Percentiles rank a stretch among this genome's conserved stretches.
These are phyloP conservation scores for Azemiops feae DNA, from an alignment of 2,113 vertebrate species.

Conservation along the genomic window DNA sequence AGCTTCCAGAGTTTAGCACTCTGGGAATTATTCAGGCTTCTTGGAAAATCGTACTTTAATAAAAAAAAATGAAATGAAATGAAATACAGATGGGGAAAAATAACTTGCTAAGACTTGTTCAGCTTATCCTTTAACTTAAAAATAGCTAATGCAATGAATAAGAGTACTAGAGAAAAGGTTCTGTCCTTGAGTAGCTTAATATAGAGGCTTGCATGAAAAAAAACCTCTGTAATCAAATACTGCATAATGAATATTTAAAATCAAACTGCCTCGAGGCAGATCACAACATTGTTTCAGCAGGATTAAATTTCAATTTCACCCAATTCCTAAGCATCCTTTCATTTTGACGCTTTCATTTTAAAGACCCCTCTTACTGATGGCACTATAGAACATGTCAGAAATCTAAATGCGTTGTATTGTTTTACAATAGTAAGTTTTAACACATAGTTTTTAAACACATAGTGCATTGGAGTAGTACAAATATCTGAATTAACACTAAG, in stretches of 20 bases:
- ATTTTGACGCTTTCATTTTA: background rate
- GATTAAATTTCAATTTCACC: slow-evolving; percentile 8
- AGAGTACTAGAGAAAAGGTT: background rate
- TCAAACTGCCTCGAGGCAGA: background rate
- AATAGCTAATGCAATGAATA: background rate
- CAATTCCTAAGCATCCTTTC: slow-evolving; percentile 1
- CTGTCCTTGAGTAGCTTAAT: background rate
- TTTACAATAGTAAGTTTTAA: background rate
- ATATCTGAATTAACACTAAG: background rate
- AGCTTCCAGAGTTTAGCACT: background rate
- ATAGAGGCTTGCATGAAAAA: background rate
- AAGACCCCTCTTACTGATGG: background rate
- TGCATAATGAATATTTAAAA: background rate
- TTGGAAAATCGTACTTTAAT: slow-evolving; percentile 1
- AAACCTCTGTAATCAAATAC: background rate
- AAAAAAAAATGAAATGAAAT: background rate
- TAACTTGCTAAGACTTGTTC: background rate
- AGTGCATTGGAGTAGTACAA: background rate
- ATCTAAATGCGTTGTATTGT: background rate
- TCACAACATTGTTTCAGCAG: background rate
- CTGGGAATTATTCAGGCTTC: background rate
- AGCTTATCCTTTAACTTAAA: background rate
- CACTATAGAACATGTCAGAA: background rate
- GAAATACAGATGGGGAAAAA: background rate
- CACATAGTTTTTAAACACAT: background rate